phyloP scores from a whole-genome alignment of 2,888 invertebrate species.

The Priocnemis perturbator region DNA sequence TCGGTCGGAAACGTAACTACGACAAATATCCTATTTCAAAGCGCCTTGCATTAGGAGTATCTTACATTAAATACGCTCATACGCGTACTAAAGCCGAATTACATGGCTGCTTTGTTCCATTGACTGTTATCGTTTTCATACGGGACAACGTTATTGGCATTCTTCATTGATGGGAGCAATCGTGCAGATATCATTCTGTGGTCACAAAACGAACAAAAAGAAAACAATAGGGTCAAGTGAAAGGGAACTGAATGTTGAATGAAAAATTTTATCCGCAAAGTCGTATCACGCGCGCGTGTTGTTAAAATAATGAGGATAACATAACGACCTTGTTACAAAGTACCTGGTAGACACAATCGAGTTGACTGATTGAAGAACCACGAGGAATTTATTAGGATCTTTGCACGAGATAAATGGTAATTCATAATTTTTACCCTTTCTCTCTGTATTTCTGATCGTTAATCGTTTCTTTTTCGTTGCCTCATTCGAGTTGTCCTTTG shows the following conservation, averaged over 20 bases:
- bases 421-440: slow-evolving; percentile 34
- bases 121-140: no score
- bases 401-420: slow-evolving; percentile 35
- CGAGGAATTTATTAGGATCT: slow-evolving; percentile 65
- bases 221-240: slow-evolving; percentile 25
- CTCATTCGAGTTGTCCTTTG: slow-evolving; percentile 34
- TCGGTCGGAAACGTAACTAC: no score
- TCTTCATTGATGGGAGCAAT: slow-evolving; percentile 52
- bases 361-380: slow-evolving; percentile 65
- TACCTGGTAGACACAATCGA: slow-evolving; percentile 72
- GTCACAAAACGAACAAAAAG: slow-evolving; percentile 39
- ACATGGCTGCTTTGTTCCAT: no score
- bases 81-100: not conserved
- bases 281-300: slow-evolving; percentile 45
- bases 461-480: slow-evolving; percentile 26
- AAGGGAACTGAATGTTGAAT: slow-evolving; percentile 40
- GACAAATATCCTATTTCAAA: not conserved
- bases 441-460: slow-evolving; percentile 33
- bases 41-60: not conserved
- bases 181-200: slow-evolving; percentile 39
- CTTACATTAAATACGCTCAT: not conserved
- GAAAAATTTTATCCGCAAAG: slow-evolving; percentile 43
- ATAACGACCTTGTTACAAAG: slow-evolving; percentile 67
- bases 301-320: slow-evolving; percentile 46
- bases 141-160: slow-evolving; percentile 28